Evolutionary conservation across 2,797 vertebrate genomes (phyloP).

Genomic region (Taeniopygia guttata): DNA sequence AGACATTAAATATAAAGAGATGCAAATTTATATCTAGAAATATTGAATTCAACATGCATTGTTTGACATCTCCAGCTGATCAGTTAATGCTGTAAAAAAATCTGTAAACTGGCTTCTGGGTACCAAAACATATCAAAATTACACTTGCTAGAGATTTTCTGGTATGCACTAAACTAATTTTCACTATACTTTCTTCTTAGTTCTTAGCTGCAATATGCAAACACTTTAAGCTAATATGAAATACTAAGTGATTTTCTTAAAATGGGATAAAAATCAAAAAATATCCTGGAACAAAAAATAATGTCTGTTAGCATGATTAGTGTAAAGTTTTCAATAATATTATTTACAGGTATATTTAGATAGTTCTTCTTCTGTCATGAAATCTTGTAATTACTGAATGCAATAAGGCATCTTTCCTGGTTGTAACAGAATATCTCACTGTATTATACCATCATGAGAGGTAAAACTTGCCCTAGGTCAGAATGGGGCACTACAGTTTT

Average conservation of each 20-base stretch:
- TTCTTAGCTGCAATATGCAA: background rate
- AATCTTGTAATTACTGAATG: background rate
- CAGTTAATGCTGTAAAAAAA: background rate
- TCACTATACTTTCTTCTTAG: background rate
- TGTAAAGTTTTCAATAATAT: background rate
- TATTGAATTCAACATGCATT: background rate
- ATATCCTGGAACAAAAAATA: background rate
- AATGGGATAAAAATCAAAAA: background rate
- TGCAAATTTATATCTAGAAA: background rate
- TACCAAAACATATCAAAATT: background rate
- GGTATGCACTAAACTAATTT: background rate
- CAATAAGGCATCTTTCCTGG: background rate
- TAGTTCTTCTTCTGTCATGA: background rate
- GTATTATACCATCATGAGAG: background rate
- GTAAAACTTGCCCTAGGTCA: background rate
- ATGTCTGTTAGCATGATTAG: background rate
- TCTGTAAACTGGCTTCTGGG: background rate
- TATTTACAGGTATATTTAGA: background rate
- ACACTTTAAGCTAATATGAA: background rate
- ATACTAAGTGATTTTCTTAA: background rate
- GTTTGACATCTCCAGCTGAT: background rate
- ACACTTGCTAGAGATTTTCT: background rate
- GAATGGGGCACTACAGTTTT: accelerated
- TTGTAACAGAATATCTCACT: background rate
- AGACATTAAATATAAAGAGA: background rate